Conservation (phyloP, 1,140 invertebrate genomes). For the Drosophila paulistorum region DNA sequence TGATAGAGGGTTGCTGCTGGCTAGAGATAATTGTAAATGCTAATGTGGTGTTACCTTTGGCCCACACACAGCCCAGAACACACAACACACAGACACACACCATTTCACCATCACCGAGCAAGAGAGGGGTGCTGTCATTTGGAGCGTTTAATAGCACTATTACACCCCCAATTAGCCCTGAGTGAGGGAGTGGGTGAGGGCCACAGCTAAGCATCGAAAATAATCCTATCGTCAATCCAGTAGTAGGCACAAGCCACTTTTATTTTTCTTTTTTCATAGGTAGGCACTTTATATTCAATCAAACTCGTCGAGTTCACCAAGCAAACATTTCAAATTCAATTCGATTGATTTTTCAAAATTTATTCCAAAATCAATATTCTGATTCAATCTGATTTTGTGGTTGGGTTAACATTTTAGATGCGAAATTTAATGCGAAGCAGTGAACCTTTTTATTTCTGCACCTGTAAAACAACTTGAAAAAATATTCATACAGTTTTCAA, state of each 20-base stretch:
- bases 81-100: slow-evolving; percentile 39
- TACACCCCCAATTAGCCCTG: slow-evolving; percentile 74
- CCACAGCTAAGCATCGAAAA: not conserved
- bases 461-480: not conserved
- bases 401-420: not conserved
- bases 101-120: slow-evolving; percentile 40
- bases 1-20: slow-evolving; percentile 44
- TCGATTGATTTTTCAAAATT: slow-evolving; percentile 22
- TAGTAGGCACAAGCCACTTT: slow-evolving; percentile 1
- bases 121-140: slow-evolving; percentile 49
- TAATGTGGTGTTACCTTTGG: slow-evolving; percentile 74
- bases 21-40: slow-evolving; percentile 49
- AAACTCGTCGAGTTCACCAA: slow-evolving; percentile 14
- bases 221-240: slow-evolving; percentile 5
- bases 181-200: slow-evolving; percentile 9
- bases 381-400: not conserved
- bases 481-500: too few species aligned
- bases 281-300: slow-evolving; percentile 38
- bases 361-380: slow-evolving; percentile 35
- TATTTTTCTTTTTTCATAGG: too few species aligned
- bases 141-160: slow-evolving; percentile 62
- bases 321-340: slow-evolving; percentile 40
- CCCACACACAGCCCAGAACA: slow-evolving; percentile 47
- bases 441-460: not conserved
- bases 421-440: not conserved